Evolutionary conservation across 2,113 vertebrate genomes (phyloP).

Genomic region (Herpailurus yagouaroundi): DNA sequence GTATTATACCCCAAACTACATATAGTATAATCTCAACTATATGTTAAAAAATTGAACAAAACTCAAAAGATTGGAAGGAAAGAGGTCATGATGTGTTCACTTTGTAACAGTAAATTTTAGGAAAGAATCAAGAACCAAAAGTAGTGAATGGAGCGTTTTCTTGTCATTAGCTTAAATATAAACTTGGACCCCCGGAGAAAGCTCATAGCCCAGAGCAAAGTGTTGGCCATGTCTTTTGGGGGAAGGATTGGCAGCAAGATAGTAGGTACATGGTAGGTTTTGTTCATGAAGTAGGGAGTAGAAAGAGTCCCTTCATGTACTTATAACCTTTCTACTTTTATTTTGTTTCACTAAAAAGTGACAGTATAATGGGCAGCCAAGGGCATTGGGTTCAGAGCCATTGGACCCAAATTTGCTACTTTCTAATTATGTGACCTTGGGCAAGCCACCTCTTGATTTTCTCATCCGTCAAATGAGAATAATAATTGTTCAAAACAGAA

Average conservation of each 20-base stretch:
- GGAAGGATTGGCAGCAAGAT: not conserved
- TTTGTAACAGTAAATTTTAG: constrained; percentile 16
- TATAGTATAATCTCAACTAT: not conserved
- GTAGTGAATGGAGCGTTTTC: not conserved
- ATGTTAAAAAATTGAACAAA: not conserved
- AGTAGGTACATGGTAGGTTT: not conserved
- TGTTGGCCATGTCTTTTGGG: not conserved
- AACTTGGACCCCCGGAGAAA: not conserved
- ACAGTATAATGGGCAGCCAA: not conserved
- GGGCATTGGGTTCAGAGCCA: not conserved
- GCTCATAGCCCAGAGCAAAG: not conserved
- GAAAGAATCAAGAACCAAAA: not conserved
- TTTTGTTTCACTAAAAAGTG: not conserved
- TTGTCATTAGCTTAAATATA: not conserved
- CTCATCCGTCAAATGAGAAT: not conserved
- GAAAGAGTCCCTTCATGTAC: not conserved
- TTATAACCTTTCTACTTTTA: not conserved
- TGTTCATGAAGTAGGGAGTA: not conserved
- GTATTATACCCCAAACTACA: not conserved
- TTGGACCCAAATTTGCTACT: not conserved
- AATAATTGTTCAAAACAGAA: not conserved
- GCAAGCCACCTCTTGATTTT: not conserved
- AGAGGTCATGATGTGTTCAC: not conserved
- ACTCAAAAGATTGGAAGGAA: not conserved
- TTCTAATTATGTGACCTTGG: not conserved